Conservation (phyloP, 1,140 invertebrate genomes). For the Orchestia grillus region DNA sequence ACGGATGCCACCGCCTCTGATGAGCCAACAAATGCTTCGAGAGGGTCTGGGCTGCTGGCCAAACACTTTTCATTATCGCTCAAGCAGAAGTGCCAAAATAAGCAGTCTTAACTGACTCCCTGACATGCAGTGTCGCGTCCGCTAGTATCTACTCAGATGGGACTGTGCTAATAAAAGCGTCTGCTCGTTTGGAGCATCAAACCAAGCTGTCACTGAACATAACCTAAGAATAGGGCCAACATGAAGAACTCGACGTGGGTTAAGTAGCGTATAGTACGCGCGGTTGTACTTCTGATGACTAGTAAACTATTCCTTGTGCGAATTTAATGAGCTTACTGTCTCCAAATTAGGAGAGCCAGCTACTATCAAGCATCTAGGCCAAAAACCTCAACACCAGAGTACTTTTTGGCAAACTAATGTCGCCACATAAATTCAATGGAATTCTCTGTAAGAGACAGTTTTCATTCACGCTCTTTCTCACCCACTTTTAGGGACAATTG, state of each 20-base stretch:
- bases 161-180: not conserved
- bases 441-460: not conserved
- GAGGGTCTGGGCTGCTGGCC: not conserved
- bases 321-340: too few relatives aligned
- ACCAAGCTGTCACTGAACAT: not conserved
- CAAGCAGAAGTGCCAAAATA: not conserved
- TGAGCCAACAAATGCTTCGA: conserved; percentile 42
- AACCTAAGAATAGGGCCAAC: not conserved
- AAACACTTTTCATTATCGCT: not conserved
- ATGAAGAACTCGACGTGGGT: not conserved
- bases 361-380: not conserved
- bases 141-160: not conserved
- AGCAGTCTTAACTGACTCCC: not conserved
- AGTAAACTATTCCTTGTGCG: not conserved
- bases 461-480: not conserved
- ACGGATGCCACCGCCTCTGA: conserved; percentile 15
- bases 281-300: not conserved
- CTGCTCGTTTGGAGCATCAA: not conserved
- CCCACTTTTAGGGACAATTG: not conserved
- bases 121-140: not conserved
- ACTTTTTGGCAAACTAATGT: not conserved
- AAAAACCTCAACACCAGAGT: not conserved
- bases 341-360: not conserved
- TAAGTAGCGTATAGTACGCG: not conserved
- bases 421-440: not conserved